Evolutionary conservation across 2,113 vertebrate genomes (phyloP).

Genomic region (Tapirus terrestris): DNA sequence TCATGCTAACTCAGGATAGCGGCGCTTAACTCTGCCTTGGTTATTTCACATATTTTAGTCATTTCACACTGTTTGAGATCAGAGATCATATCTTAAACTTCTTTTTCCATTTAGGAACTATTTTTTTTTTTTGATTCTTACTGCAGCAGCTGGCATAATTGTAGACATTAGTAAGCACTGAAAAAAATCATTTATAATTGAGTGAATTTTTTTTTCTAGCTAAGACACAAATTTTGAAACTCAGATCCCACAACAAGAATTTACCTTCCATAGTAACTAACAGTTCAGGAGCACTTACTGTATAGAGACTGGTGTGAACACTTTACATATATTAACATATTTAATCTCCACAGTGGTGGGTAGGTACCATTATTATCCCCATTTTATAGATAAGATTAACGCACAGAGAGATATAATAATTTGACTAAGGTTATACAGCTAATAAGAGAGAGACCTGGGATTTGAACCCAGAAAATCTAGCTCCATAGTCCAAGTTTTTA

Average conservation of each 20-base stretch:
- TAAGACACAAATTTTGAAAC: conserved; percentile 35
- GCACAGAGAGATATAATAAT: background rate
- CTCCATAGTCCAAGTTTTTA: background rate
- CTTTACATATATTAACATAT: conserved; percentile 6
- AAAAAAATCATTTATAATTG: background rate
- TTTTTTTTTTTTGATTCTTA: background rate
- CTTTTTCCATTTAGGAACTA: conserved; percentile 29
- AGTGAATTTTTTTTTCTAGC: background rate
- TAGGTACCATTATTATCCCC: background rate
- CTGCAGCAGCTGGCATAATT: background rate
- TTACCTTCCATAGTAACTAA: background rate
- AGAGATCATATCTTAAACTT: background rate
- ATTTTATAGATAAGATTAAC: conserved; percentile 33
- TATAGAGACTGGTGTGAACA: background rate
- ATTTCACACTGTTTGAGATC: conserved; percentile 40
- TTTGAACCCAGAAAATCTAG: conserved; percentile 8
- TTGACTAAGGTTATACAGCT: background rate
- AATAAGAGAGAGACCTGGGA: background rate
- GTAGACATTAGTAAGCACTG: background rate
- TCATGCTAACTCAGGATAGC: background rate
- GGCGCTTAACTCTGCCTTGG: background rate
- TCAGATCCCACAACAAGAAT: background rate
- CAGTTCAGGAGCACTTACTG: background rate
- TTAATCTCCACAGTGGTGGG: background rate
- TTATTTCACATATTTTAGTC: conserved; percentile 18